Percentiles rank a stretch among this genome's conserved stretches.
Conservation (phyloP, 2,113 vertebrate species). For the Manacus vitellinus region DNA sequence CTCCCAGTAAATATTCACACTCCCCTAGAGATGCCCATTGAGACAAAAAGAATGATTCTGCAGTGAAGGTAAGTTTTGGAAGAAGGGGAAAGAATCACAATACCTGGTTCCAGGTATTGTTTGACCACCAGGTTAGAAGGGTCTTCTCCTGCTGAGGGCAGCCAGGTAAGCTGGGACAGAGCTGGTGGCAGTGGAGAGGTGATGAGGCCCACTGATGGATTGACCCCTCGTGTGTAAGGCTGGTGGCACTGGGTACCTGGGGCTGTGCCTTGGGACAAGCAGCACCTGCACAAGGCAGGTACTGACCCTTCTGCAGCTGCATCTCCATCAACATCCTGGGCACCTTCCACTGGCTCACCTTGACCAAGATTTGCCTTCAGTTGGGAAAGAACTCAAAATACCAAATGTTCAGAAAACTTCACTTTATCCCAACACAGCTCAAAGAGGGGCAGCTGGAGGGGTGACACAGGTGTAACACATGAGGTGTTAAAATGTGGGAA, state of each 20-base stretch:
- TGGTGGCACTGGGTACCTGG: not conserved
- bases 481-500: not conserved
- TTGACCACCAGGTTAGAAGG: not conserved
- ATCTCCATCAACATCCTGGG: too few relatives aligned
- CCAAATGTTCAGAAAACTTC: not conserved
- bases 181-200: not conserved
- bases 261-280: not conserved
- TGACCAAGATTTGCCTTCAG: not conserved
- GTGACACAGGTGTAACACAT: not conserved
- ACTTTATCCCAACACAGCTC: not conserved
- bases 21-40: not conserved
- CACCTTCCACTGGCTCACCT: not conserved
- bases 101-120: not conserved
- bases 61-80: not conserved
- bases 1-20: not conserved
- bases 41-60: not conserved
- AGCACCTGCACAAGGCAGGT: not conserved
- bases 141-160: not conserved
- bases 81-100: not conserved
- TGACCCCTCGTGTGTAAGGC: accelerated
- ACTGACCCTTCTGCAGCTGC: not conserved
- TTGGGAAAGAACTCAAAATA: not conserved
- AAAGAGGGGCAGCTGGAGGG: not conserved
- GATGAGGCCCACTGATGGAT: too few relatives aligned
- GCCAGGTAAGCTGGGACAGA: not conserved